phyloP scores from a whole-genome alignment of 2,888 invertebrate genomes.

The Petrolisthes cinctipes region DNA sequence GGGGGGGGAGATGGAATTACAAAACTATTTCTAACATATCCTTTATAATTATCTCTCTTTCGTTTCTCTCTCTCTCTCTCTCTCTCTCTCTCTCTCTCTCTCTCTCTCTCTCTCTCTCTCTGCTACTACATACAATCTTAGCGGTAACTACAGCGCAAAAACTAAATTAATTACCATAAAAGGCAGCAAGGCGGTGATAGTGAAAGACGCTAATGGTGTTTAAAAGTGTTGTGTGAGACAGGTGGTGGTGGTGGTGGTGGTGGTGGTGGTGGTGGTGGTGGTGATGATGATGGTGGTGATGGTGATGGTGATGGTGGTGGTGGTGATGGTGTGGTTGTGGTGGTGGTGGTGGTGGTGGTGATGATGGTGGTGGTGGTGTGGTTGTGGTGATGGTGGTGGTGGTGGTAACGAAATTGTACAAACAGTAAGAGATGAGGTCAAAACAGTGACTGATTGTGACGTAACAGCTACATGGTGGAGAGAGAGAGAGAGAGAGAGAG shows the following conservation, averaged over 20 bases:
- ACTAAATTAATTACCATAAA: no score
- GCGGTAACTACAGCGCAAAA: not conserved
- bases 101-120: not conserved
- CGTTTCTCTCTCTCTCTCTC: no score
- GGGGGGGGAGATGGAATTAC: no score
- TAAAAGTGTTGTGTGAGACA: no score
- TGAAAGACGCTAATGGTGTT: not conserved
- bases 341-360: not conserved
- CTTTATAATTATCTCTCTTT: no score
- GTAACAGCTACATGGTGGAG: no score
- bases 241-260: not conserved
- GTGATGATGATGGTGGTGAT: not conserved
- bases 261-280: not conserved
- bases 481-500: no score
- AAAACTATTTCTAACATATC: no score
- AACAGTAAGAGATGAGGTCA: no score
- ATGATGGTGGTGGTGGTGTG: not conserved
- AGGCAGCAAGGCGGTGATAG: not conserved
- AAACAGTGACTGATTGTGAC: no score
- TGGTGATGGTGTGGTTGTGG: not conserved
- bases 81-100: not conserved
- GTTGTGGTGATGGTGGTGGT: no score
- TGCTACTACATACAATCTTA: not conserved
- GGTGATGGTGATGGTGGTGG: not conserved
- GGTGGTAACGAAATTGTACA: no score